phyloP scores from a whole-genome alignment of 2,888 invertebrate species.

The Erannis defoliaria region DNA sequence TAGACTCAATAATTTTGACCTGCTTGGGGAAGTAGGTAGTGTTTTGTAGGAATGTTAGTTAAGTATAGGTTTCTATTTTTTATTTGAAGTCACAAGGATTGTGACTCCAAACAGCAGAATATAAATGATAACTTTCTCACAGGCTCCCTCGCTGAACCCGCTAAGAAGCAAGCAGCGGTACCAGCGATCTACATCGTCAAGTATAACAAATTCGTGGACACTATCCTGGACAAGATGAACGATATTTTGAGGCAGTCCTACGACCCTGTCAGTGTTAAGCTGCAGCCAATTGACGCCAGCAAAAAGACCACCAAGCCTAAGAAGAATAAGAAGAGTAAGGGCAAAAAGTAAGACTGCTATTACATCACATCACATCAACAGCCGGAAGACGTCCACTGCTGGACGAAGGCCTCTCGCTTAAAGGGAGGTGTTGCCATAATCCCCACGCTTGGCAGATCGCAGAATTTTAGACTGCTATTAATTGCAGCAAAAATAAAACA shows the following conservation, averaged over 20 bases:
- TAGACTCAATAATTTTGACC: too few relatives aligned
- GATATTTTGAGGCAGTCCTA: conserved; percentile 92
- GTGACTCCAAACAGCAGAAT: too few relatives aligned
- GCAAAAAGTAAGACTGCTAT: conserved; percentile 64
- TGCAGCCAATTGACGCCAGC: conserved; percentile 85
- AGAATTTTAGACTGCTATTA: too few relatives aligned
- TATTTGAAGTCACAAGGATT: background rate
- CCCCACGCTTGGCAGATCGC: too few relatives aligned
- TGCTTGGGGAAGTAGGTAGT: too few relatives aligned
- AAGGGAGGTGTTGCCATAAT: too few relatives aligned
- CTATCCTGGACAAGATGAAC: conserved; percentile 93
- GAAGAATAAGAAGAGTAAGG: conserved; percentile 69
- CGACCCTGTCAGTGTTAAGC: conserved; percentile 93
- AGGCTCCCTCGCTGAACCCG: conserved; percentile 81
- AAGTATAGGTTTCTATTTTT: too few relatives aligned
- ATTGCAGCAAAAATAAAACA: background rate
- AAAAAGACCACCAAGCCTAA: conserved; percentile 85
- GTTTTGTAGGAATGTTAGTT: too few relatives aligned
- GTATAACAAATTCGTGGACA: conserved; percentile 95
- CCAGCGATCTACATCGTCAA: conserved; percentile 92
- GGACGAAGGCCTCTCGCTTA: too few relatives aligned
- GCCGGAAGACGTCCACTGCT: too few relatives aligned
- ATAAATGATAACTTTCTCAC: conserved; percentile 46
- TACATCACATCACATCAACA: too few relatives aligned
- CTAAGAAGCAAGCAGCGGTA: conserved; percentile 74